These are phyloP conservation scores for Bovichtus variegatus DNA, from an alignment of 2,797 vertebrate genomes.

Conservation along the genomic window DNA sequence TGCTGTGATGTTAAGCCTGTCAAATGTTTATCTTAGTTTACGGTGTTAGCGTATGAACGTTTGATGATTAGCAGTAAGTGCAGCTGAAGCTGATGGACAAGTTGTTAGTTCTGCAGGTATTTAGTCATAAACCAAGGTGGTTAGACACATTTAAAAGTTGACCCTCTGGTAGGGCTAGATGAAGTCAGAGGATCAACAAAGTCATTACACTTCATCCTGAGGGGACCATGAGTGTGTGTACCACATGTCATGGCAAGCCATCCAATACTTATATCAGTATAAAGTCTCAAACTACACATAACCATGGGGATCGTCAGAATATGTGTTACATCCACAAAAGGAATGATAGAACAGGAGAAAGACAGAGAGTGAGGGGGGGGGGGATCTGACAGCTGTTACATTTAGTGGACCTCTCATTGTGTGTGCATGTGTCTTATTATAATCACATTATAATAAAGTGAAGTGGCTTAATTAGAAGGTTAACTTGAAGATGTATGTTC, in stretches of 20 bases:
- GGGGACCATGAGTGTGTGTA: background rate
- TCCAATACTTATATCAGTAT: background rate
- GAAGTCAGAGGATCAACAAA: background rate
- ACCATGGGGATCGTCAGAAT: background rate
- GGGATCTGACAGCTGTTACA: background rate
- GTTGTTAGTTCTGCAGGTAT: too few species aligned
- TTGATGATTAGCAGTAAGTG: too few species aligned
- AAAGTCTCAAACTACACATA: background rate
- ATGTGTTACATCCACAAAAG: background rate
- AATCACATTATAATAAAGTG: conserved; percentile 18
- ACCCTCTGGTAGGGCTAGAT: background rate
- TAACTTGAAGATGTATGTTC: conserved; percentile 12
- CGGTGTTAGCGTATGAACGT: too few species aligned
- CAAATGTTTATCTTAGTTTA: too few species aligned
- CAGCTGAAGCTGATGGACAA: too few species aligned
- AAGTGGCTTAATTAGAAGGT: conserved; percentile 15
- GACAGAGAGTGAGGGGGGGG: background rate
- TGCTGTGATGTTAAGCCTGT: too few species aligned
- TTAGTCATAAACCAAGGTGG: too few species aligned
- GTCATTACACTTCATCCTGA: background rate
- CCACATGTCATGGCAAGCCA: background rate
- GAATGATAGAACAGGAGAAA: background rate
- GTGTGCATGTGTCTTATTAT: background rate
- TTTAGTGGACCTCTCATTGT: background rate
- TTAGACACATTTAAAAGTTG: background rate